A percentile compares a stretch with the other conserved stretches of the same genome.
Conservation (phyloP, 2,797 vertebrate species). For the Enteromius argenteus region DNA sequence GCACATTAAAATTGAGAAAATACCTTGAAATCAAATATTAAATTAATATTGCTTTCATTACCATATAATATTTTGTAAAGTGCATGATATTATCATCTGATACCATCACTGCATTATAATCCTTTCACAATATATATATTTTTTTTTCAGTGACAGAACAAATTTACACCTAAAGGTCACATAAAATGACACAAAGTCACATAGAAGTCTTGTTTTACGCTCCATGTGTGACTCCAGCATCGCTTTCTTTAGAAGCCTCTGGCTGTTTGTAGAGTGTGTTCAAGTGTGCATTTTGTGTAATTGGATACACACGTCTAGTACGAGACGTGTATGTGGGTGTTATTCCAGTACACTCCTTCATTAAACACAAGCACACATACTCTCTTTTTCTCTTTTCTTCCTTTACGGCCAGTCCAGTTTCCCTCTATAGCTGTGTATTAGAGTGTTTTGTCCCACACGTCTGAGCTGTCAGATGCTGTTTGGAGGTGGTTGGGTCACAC, state of each 20-base stretch:
- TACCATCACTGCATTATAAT: not conserved
- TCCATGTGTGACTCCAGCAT: not conserved
- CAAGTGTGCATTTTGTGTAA: conserved; percentile 26
- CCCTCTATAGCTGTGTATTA: not conserved
- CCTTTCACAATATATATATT: not conserved
- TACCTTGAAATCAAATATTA: not conserved
- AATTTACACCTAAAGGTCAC: conserved; percentile 8
- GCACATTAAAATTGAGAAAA: not conserved
- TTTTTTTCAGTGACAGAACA: not conserved
- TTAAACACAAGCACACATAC: conserved; percentile 22
- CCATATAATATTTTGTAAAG: not conserved
- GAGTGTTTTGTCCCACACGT: conserved; percentile 55
- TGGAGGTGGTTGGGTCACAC: conserved; percentile 66
- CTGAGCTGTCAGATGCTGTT: conserved; percentile 47
- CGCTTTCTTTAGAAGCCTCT: not conserved
- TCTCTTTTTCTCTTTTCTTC: conserved; percentile 39
- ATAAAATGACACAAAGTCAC: not conserved
- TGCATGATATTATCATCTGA: not conserved
- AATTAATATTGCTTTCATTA: not conserved
- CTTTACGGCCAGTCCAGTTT: conserved; percentile 28
- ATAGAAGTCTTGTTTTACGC: not conserved
- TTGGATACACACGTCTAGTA: conserved; percentile 18
- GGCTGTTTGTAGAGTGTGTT: conserved; percentile 28
- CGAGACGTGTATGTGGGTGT: conserved; percentile 42
- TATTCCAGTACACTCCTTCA: conserved; percentile 49